Conservation (phyloP, 2,888 invertebrate genomes). For the Lottia scabra region DNA sequence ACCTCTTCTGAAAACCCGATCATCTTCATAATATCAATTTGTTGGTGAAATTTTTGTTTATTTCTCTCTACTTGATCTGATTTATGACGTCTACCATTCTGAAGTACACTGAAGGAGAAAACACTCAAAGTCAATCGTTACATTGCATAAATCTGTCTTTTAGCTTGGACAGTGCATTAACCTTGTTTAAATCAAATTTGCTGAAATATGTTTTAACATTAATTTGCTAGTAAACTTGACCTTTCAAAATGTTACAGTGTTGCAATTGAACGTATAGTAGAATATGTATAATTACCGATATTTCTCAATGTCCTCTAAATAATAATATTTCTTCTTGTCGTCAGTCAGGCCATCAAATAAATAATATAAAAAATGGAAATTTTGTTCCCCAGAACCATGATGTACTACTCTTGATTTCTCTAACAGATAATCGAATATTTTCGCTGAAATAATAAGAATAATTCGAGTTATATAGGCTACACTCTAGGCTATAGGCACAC, state of each 20-base stretch:
- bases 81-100: not conserved
- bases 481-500: too few species aligned
- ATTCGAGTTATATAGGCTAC: too few species aligned
- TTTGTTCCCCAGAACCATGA: conserved; percentile 35
- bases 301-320: conserved; percentile 30
- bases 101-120: not conserved
- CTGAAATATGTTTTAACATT: too few species aligned
- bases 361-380: conserved; percentile 51
- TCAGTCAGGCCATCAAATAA: conserved; percentile 41
- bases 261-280: too few species aligned
- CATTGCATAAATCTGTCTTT: too few species aligned
- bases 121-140: too few species aligned
- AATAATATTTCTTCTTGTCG: conserved; percentile 33
- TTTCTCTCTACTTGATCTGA: conserved; percentile 20
- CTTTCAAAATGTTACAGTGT: too few species aligned
- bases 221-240: too few species aligned
- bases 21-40: conserved; percentile 33
- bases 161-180: too few species aligned
- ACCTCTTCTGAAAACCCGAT: conserved; percentile 41
- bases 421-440: conserved; percentile 45
- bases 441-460: conserved; percentile 28
- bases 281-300: conserved; percentile 27
- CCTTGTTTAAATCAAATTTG: too few species aligned
- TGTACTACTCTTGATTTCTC: conserved; percentile 48
- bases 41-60: conserved; percentile 31